Evolutionary conservation across 2,797 vertebrate genomes (phyloP).

Genomic region (Falco rusticolus): DNA sequence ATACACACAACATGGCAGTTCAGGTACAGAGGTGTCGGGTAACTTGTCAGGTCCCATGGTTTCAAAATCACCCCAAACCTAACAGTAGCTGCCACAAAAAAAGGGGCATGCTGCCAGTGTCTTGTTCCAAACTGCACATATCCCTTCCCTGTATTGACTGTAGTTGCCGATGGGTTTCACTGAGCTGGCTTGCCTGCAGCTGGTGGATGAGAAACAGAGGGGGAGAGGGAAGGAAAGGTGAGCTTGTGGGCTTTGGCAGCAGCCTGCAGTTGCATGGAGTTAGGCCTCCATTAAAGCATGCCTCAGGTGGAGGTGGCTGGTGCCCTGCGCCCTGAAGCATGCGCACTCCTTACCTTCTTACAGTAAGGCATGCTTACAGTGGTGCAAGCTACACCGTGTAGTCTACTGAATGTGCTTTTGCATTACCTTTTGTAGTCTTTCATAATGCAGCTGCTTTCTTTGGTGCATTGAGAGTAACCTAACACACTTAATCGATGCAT

Average conservation of each 20-base stretch:
- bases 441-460: neutral
- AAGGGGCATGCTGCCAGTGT: neutral
- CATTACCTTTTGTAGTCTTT: neutral
- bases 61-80: neutral
- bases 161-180: neutral
- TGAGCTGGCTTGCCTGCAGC: neutral
- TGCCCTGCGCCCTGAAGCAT: neutral
- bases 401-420: rapidly evolving
- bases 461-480: neutral
- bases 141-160: neutral
- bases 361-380: rapidly evolving
- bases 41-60: neutral
- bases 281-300: neutral
- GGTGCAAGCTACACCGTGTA: neutral
- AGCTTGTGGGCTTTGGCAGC: neutral
- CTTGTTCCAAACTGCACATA: neutral
- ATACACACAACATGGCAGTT: rapidly evolving
- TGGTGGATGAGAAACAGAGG: neutral
- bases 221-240: neutral
- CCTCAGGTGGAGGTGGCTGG: neutral
- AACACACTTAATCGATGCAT: neutral
- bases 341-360: rapidly evolving
- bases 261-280: neutral
- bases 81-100: neutral
- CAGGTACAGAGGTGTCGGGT: neutral